These are phyloP conservation scores for Dromiciops gliroides DNA, from an alignment of 2,113 vertebrate genomes.

Conservation along the genomic window DNA sequence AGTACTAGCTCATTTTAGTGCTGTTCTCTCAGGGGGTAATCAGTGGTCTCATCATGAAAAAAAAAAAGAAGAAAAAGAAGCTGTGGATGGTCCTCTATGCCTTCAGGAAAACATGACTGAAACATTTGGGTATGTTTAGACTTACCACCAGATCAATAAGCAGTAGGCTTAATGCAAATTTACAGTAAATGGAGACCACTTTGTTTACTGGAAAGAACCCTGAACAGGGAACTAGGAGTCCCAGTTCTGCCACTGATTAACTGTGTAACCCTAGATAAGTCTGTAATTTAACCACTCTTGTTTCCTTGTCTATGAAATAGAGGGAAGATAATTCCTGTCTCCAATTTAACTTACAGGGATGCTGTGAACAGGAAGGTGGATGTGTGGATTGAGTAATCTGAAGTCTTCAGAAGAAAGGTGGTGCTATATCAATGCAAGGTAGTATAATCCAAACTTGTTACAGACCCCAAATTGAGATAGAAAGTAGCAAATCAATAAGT, in stretches of 20 bases:
- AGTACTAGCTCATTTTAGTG: not conserved
- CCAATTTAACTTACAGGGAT: slow-evolving; percentile 6
- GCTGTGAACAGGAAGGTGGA: slow-evolving; percentile 19
- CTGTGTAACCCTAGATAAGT: not conserved
- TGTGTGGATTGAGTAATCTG: not conserved
- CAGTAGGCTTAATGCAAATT: not conserved
- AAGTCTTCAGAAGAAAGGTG: slow-evolving; percentile 24
- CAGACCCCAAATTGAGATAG: not conserved
- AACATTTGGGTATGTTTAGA: slow-evolving; percentile 66
- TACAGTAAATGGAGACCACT: not conserved
- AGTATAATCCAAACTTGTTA: not conserved
- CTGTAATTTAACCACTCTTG: not conserved
- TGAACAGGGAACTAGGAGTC: not conserved
- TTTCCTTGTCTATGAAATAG: slow-evolving; percentile 11
- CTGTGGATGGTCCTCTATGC: not conserved
- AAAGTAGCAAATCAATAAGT: not conserved
- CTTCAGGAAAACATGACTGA: slow-evolving; percentile 43
- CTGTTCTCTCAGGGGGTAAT: not conserved
- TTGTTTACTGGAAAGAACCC: slow-evolving; percentile 32
- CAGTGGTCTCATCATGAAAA: slow-evolving; percentile 20
- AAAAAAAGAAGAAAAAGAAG: not conserved
- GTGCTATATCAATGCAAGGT: not conserved
- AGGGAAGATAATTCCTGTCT: slow-evolving; percentile 26
- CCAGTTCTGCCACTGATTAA: not conserved
- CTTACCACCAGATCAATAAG: not conserved